phyloP scores from a whole-genome alignment of 2,113 vertebrate genomes.

The Daboia siamensis region DNA sequence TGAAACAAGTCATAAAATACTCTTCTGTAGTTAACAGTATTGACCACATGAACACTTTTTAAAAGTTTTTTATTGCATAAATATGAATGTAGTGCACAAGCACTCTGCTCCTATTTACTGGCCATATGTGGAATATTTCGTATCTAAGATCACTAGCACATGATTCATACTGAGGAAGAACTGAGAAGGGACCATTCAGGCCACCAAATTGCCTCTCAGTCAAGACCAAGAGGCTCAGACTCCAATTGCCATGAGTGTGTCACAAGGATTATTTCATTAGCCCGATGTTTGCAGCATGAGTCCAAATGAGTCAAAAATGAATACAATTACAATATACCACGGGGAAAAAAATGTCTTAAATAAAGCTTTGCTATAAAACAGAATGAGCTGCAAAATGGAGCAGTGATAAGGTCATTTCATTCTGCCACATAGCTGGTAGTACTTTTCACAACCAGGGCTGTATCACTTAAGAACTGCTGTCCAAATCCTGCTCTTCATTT shows the following conservation, averaged over 20 bases:
- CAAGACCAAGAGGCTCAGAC: background rate
- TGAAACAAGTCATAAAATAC: slow-evolving; percentile 68
- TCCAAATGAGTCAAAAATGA: background rate
- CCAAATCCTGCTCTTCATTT: background rate
- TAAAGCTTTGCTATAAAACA: background rate
- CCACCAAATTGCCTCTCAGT: background rate
- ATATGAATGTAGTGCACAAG: background rate
- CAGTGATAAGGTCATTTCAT: background rate
- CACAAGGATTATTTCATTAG: background rate
- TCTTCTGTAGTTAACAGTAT: slow-evolving; percentile 40
- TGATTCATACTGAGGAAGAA: background rate
- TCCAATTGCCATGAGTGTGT: background rate
- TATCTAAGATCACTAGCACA: background rate
- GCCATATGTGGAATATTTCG: background rate
- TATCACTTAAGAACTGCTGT: background rate
- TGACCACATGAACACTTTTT: slow-evolving; percentile 8
- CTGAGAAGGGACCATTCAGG: background rate
- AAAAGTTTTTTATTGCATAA: background rate
- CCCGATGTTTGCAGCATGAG: background rate
- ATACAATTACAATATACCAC: background rate
- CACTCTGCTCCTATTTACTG: background rate
- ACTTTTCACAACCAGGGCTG: background rate
- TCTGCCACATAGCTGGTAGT: background rate
- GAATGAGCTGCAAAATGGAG: background rate
- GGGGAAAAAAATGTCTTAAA: background rate